These are phyloP conservation scores for Turdus rufiventris DNA, from an alignment of 2,113 vertebrate species.

Conservation along the genomic window DNA sequence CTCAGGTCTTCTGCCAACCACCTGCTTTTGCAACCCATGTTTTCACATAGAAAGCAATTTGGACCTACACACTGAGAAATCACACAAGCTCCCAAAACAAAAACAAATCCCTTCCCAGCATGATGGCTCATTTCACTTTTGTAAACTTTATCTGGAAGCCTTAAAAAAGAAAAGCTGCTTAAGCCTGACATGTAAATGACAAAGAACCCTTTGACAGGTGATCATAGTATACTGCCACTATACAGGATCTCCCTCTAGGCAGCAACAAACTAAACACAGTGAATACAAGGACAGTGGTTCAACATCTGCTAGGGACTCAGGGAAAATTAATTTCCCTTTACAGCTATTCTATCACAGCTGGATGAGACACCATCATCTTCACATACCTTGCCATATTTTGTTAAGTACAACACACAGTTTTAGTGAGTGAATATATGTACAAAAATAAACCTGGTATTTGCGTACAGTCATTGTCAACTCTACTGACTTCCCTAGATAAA, in stretches of 20 bases:
- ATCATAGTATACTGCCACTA: neutral
- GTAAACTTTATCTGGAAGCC: neutral
- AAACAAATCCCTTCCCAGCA: slow-evolving; percentile 29
- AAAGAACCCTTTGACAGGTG: neutral
- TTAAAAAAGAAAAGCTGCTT: neutral
- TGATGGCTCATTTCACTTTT: neutral
- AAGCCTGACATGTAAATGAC: neutral
- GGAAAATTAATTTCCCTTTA: neutral
- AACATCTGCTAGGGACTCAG: neutral
- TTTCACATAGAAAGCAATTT: slow-evolving; percentile 8
- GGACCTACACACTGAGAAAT: neutral
- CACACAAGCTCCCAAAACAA: neutral
- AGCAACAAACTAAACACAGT: neutral
- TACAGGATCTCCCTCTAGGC: neutral
- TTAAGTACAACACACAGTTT: neutral
- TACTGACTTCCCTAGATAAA: neutral
- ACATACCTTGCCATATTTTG: neutral
- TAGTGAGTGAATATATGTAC: neutral
- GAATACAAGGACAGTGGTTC: neutral
- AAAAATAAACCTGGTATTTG: neutral
- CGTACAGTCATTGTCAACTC: neutral
- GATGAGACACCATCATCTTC: neutral
- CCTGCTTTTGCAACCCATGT: slow-evolving; percentile 16
- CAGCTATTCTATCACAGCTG: neutral
- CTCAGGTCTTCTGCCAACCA: slow-evolving; percentile 48